Conservation (phyloP, 1,140 invertebrate genomes). For the Augochlora pura region DNA sequence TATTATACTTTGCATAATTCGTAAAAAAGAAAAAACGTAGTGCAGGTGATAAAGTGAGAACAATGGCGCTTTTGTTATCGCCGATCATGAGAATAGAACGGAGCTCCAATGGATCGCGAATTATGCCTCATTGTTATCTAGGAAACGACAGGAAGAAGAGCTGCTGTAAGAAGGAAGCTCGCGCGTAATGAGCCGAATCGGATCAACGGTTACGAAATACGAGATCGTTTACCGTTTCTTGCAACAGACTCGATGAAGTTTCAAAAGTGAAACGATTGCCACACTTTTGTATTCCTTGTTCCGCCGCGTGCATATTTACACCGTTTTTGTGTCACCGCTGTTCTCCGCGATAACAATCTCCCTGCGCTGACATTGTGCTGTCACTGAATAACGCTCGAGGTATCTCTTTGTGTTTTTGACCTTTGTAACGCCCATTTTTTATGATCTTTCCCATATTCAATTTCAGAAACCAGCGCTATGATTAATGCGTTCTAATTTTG, state of each 20-base stretch:
- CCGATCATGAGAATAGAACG: slow-evolving; percentile 48
- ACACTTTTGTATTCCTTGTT: slow-evolving; percentile 28
- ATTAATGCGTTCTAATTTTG: neutral
- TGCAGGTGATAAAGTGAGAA: slow-evolving; percentile 27
- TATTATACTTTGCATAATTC: neutral
- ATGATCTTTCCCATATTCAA: neutral
- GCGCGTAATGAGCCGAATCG: slow-evolving; percentile 40
- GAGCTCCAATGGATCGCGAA: slow-evolving; percentile 35
- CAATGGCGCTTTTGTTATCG: slow-evolving; percentile 40
- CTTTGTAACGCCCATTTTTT: neutral
- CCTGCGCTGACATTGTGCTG: neutral
- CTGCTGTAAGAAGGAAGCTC: slow-evolving; percentile 51
- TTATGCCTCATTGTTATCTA: slow-evolving; percentile 51
- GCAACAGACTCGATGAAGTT: slow-evolving; percentile 40
- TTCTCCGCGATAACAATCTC: neutral
- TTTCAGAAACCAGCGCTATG: neutral
- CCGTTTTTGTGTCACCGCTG: slow-evolving; percentile 19
- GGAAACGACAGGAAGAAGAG: slow-evolving; percentile 50
- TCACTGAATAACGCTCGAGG: neutral
- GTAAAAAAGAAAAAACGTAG: neutral
- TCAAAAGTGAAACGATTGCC: slow-evolving; percentile 42
- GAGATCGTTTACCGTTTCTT: slow-evolving; percentile 22
- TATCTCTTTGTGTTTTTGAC: no score
- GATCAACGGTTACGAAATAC: slow-evolving; percentile 46
- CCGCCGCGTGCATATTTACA: slow-evolving; percentile 28